These are phyloP conservation scores for Telmatherina bonti DNA, from an alignment of 2,797 vertebrate genomes.

Conservation along the genomic window DNA sequence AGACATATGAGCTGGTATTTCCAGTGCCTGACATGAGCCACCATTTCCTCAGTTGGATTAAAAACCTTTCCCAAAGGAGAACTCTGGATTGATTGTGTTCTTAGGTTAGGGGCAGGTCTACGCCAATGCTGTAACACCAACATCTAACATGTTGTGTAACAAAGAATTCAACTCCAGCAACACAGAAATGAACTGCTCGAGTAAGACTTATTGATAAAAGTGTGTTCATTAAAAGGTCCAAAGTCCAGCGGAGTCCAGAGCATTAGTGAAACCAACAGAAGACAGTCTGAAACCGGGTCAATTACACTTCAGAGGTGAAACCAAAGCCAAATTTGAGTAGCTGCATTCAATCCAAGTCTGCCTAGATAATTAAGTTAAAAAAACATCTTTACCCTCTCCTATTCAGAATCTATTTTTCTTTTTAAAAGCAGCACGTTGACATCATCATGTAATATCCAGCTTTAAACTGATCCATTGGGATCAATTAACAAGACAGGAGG, in stretches of 20 bases:
- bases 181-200: constrained; percentile 20
- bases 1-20: constrained; percentile 79
- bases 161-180: constrained; percentile 36
- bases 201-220: constrained; percentile 34
- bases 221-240: constrained; percentile 18
- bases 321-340: not conserved
- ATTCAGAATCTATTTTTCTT: not conserved
- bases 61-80: constrained; percentile 67
- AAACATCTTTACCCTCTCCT: not conserved
- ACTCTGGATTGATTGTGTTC: constrained; percentile 69
- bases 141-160: constrained; percentile 38
- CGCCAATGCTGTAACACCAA: constrained; percentile 47
- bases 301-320: constrained; percentile 1
- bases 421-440: not conserved
- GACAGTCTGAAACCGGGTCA: not conserved
- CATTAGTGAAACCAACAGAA: not conserved
- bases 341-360: not conserved
- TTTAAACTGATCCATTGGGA: not conserved
- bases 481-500: no score
- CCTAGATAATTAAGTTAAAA: not conserved
- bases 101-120: constrained; percentile 52
- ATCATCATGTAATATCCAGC: not conserved
- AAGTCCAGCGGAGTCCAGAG: constrained; percentile 8
- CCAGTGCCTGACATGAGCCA: constrained; percentile 59
- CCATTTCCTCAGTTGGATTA: constrained; percentile 68